These are phyloP conservation scores for Cheirogaleus major DNA, from an alignment of 2,797 vertebrate species.

Conservation along the genomic window DNA sequence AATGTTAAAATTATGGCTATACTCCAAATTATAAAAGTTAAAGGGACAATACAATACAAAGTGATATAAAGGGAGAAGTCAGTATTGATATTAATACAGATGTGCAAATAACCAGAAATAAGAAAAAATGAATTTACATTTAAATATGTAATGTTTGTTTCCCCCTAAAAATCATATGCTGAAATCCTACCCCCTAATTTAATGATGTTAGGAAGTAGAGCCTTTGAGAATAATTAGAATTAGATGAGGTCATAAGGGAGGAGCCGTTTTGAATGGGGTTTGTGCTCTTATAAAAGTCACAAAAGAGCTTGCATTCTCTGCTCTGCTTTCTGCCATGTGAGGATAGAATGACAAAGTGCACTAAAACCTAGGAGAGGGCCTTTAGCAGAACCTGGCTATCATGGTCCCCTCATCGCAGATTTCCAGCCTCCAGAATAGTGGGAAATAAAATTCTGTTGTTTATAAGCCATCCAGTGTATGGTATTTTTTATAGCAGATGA, in stretches of 20 bases:
- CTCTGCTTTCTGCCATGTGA: background rate
- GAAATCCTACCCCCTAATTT: background rate
- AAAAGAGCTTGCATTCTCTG: background rate
- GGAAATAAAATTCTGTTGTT: background rate
- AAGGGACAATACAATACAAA: background rate
- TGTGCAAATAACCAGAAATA: background rate
- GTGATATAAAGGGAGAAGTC: background rate
- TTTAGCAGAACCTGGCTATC: background rate
- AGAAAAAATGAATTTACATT: background rate
- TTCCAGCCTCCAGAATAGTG: background rate
- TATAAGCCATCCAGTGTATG: background rate
- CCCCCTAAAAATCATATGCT: background rate
- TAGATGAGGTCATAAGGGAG: too few relatives aligned
- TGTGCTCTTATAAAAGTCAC: too few relatives aligned
- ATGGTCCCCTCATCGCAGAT: background rate
- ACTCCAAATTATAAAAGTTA: background rate
- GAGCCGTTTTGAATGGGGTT: background rate
- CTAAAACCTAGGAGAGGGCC: background rate
- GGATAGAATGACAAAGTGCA: background rate
- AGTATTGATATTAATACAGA: background rate
- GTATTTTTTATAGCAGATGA: background rate
- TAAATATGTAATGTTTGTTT: background rate
- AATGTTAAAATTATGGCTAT: background rate
- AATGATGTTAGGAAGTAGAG: background rate
- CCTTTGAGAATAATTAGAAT: background rate